Percentiles rank a stretch among this genome's conserved stretches.
Conservation (phyloP, 2,888 invertebrate species). For the Himalopsyche japonica region DNA sequence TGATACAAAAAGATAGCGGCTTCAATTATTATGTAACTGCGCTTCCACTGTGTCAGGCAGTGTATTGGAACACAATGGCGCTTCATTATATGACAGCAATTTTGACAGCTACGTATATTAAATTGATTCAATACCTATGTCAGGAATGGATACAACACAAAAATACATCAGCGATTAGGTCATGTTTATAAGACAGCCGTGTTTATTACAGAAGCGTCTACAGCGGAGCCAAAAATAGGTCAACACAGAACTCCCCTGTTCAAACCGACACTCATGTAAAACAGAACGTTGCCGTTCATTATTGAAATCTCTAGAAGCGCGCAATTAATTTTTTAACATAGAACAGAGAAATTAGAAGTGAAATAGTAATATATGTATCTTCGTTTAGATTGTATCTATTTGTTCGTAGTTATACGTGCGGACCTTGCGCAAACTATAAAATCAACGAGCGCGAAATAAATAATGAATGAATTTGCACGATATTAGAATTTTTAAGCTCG, state of each 20-base stretch:
- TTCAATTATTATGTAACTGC: not conserved
- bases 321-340: not conserved
- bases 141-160: not conserved
- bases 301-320: not conserved
- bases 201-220: constrained; percentile 21
- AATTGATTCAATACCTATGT: not conserved
- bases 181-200: constrained; percentile 21
- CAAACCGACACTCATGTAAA: not conserved
- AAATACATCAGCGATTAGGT: constrained; percentile 21
- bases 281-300: not conserved
- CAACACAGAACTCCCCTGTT: constrained; percentile 2
- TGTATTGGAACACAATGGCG: not conserved
- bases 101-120: not conserved
- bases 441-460: not conserved
- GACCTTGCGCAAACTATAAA: not conserved
- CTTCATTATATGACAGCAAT: constrained; percentile 2
- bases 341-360: not conserved
- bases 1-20: constrained; percentile 2
- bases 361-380: not conserved
- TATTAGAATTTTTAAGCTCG: not conserved
- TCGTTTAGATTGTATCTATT: not conserved
- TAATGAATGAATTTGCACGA: not conserved
- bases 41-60: not conserved
- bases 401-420: not conserved
- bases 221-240: constrained; percentile 16